Base-by-base conservation (phyloP, 2,113 vertebrate species). In the Saccopteryx bilineata region DNA sequence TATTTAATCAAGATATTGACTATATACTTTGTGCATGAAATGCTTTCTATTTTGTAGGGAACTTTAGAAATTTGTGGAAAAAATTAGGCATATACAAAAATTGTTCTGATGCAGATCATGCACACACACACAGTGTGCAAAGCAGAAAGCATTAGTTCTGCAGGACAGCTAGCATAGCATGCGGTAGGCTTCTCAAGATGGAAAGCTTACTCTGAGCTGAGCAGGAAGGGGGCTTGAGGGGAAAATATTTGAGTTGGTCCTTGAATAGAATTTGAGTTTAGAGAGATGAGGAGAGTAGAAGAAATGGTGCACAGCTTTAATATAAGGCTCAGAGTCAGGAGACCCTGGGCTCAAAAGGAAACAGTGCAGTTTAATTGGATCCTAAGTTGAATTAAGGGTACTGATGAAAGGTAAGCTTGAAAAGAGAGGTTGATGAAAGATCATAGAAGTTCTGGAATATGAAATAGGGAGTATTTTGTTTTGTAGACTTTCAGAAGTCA, bases 51-150 rank as follows among this genome's bases (percentile, higher is more conserved):
- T 68, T 81, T 60, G 50, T 7, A 3, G 5, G 14, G 19, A 54
- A 46, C 72, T 79, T 90, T 75, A 95, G 33, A 93, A 65, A 90
- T 58, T 60, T 31, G 24, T 61, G 50, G 21, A 21, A 91, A 50
- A 96, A 71, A 84, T 48, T 21, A 76, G 56, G 82, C 12, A 33
- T 12, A 66, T n/a, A 26, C 6, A 60, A 19, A 79, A 81, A 39
- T 24, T 76, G 18, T 81, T 92, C 46, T 26, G 68, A 87, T 39
- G 0, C 10, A 66, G 63, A 54, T 9, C n/a, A 24, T 48, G 33
- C 2, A 66, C 11, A 75, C 13, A 31, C 28, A 54, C 7, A 46
- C 11, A 56, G 60, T 13, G 60, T 13, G 26, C 4, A n/a, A n/a
- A 58, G n/a, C 10, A 90, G 71, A 54, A 79, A 60, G 19, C 12